Evolutionary conservation across 2,888 invertebrate species (phyloP).

Genomic region (Temnothorax unifasciatus): DNA sequence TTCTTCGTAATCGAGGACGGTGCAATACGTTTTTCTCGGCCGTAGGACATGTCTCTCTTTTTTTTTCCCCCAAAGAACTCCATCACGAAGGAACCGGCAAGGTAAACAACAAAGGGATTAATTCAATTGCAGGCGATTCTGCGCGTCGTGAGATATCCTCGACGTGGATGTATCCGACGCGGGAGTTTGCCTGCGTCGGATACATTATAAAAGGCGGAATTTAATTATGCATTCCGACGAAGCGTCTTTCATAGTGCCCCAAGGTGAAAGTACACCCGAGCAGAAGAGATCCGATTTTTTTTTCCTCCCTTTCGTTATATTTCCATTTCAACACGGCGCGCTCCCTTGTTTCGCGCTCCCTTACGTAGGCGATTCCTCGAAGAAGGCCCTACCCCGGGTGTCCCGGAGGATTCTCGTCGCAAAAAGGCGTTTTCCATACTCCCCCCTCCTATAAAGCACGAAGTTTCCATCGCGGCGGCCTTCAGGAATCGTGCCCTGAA

Average conservation of each 20-base stretch:
- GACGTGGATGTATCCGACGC: neutral
- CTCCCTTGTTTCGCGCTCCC: conserved; percentile 35
- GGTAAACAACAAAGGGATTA: conserved; percentile 57
- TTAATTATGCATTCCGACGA: conserved; percentile 56
- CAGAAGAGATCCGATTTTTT: conserved; percentile 23
- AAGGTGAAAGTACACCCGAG: conserved; percentile 28
- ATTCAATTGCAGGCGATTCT: conserved; percentile 49
- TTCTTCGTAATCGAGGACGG: conserved; percentile 67
- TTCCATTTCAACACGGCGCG: conserved; percentile 35
- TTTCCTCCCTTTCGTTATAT: conserved; percentile 29
- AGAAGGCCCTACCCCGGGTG: neutral
- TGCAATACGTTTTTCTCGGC: conserved; percentile 42
- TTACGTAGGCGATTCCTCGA: conserved; percentile 16
- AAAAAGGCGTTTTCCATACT: conserved; percentile 13
- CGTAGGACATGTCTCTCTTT: conserved; percentile 54
- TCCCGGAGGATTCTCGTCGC: conserved; percentile 30
- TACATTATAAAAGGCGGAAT: conserved; percentile 24
- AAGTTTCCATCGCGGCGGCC: conserved; percentile 52
- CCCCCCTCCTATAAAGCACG: neutral
- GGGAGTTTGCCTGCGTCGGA: conserved; percentile 9
- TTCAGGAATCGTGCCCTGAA: conserved; percentile 55
- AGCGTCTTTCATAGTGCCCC: conserved; percentile 11
- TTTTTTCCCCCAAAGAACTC: neutral
- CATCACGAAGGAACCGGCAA: neutral
- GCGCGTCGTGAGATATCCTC: conserved; percentile 32